Conservation (phyloP, 2,113 vertebrate genomes). For the Heterocephalus glaber region DNA sequence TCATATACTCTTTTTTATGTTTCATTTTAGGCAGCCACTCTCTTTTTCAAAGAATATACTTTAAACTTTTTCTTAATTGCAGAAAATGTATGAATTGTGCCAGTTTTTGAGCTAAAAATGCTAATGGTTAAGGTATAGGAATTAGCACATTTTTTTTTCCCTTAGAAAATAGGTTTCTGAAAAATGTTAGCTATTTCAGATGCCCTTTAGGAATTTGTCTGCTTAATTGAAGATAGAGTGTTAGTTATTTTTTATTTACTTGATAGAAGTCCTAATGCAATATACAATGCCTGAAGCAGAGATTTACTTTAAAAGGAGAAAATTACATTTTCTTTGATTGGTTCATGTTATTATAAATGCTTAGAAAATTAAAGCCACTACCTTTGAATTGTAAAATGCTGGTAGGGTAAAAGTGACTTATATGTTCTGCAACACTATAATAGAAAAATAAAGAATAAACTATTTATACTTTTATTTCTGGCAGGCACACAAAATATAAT, state of each 20-base stretch:
- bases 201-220: slow-evolving; percentile 67
- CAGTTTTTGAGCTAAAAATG: background rate
- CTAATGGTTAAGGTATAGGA: background rate
- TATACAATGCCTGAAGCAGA: slow-evolving; percentile 75
- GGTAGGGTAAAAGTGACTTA: slow-evolving; percentile 31
- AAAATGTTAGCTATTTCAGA: slow-evolving; percentile 23
- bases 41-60: background rate
- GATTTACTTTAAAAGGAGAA: slow-evolving; percentile 73
- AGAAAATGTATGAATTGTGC: background rate
- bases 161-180: slow-evolving; percentile 33
- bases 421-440: background rate
- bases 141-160: background rate
- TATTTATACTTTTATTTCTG: slow-evolving; percentile 33
- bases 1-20: background rate
- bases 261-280: slow-evolving; percentile 62
- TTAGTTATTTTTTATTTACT: slow-evolving; percentile 66
- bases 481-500: background rate
- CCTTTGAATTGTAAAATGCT: slow-evolving; percentile 72
- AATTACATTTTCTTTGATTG: slow-evolving; percentile 79
- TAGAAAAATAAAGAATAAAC: background rate
- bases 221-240: slow-evolving; percentile 69
- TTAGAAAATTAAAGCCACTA: slow-evolving; percentile 63
- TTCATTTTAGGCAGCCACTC: background rate
- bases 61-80: background rate
- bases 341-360: slow-evolving; percentile 68